Percentiles rank a stretch among this genome's conserved stretches.
These are phyloP conservation scores for Atlantisia rogersi DNA, from an alignment of 2,113 vertebrate genomes.

Conservation along the genomic window DNA sequence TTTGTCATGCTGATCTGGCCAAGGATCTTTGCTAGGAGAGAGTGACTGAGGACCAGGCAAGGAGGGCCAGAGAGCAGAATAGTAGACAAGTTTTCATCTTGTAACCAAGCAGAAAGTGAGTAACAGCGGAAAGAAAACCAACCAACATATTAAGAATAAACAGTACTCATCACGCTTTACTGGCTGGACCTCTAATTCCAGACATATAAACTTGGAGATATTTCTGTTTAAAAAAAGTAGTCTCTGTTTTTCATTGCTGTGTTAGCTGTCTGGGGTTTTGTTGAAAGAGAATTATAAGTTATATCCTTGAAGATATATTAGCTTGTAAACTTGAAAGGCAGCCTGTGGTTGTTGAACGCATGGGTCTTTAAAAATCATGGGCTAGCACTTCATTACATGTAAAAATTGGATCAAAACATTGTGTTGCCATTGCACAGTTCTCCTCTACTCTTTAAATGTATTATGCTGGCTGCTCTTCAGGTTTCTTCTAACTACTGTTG, in stretches of 20 bases:
- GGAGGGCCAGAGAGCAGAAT: background rate
- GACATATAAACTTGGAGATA: background rate
- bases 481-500: background rate
- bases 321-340: background rate
- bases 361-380: background rate
- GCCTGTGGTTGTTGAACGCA: background rate
- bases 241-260: background rate
- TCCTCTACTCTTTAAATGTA: slow-evolving; percentile 36
- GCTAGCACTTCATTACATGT: background rate
- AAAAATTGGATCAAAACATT: slow-evolving; percentile 48
- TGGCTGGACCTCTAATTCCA: background rate
- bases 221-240: background rate
- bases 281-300: slow-evolving; percentile 15
- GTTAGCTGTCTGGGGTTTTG: background rate
- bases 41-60: background rate
- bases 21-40: background rate
- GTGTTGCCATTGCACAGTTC: slow-evolving; percentile 36
- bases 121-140: background rate
- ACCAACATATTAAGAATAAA: background rate
- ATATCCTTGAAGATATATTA: background rate
- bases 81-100: background rate
- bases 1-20: background rate
- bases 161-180: background rate
- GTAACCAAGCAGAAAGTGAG: background rate
- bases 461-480: slow-evolving; percentile 29